Percentiles rank a stretch among this genome's conserved stretches.
Conservation (phyloP, 2,888 invertebrate species). For the Callyntrura sp. region DNA sequence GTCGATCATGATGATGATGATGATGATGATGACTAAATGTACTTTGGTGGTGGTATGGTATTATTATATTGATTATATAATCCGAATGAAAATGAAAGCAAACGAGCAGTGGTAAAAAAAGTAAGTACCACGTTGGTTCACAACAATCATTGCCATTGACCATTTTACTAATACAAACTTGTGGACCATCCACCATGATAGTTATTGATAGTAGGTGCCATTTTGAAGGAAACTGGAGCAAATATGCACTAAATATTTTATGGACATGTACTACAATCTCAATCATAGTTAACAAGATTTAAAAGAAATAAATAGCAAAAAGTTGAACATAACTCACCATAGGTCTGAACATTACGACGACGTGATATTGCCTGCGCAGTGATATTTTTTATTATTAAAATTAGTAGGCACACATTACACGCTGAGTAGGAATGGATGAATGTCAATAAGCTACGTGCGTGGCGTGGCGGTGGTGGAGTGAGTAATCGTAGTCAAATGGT, state of each 20-base stretch:
- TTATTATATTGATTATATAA: background rate
- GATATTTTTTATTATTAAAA: constrained; percentile 26
- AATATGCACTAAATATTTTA: constrained; percentile 68
- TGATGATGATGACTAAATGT: constrained; percentile 30
- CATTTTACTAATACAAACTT: no score
- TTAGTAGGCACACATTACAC: constrained; percentile 2
- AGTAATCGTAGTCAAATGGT: constrained; percentile 15
- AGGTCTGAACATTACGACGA: background rate
- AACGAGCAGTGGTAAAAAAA: background rate
- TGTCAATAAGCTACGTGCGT: no score
- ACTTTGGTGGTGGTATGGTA: background rate
- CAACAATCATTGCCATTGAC: no score
- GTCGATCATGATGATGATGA: background rate
- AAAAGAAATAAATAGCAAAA: constrained; percentile 66
- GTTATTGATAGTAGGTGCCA: constrained; percentile 24
- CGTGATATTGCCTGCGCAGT: constrained; percentile 16
- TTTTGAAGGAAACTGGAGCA: constrained; percentile 73
- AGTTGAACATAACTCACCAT: constrained; percentile 68
- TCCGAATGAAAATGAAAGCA: constrained; percentile 27
- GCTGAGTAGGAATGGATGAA: background rate
- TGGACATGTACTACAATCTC: constrained; percentile 72
- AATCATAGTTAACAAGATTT: constrained; percentile 74
- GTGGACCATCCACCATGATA: background rate
- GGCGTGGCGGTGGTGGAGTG: no score
- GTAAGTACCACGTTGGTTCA: no score